Conservation (phyloP, 2,113 vertebrate species). For the Chaenocephalus aceratus region DNA sequence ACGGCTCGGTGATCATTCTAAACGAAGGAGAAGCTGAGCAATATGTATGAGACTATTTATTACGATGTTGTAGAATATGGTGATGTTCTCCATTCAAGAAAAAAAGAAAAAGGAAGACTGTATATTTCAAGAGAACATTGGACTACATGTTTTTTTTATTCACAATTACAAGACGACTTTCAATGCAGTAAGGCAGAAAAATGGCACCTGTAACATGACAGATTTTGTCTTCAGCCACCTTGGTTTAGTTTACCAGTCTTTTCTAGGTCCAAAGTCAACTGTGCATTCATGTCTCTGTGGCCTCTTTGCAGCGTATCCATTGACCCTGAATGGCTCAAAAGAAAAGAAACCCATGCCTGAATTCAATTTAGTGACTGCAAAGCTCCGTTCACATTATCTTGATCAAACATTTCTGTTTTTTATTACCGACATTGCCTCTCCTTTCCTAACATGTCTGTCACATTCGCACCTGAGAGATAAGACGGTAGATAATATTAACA, state of each 20-base stretch:
- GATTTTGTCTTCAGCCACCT: constrained; percentile 54
- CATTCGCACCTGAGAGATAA: constrained; percentile 64
- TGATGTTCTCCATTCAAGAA: constrained; percentile 57
- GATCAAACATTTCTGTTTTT: constrained; percentile 65
- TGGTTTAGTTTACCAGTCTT: constrained; percentile 71
- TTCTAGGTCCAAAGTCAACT: constrained; percentile 34
- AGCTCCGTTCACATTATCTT: constrained; percentile 58
- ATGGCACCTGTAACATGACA: constrained; percentile 59
- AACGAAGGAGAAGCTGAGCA: constrained; percentile 94
- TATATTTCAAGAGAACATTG: constrained; percentile 73
- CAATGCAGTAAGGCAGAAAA: constrained; percentile 84
- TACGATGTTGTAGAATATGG: constrained; percentile 71
- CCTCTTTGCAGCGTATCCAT: constrained; percentile 48
- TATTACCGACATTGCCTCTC: constrained; percentile 63
- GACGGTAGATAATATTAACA: constrained; percentile 55
- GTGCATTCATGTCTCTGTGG: constrained; percentile 49
- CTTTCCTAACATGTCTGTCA: constrained; percentile 51
- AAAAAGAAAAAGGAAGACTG: constrained; percentile 60
- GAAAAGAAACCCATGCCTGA: constrained; percentile 51
- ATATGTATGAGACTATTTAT: constrained; percentile 92
- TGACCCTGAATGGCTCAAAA: constrained; percentile 31
- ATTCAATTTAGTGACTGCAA: constrained; percentile 60
- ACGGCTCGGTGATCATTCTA: constrained; percentile 86
- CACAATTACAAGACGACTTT: constrained; percentile 81
- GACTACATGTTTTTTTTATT: constrained; percentile 68